phyloP scores from a whole-genome alignment of 2,888 invertebrate species.

The Agrotis clavis region DNA sequence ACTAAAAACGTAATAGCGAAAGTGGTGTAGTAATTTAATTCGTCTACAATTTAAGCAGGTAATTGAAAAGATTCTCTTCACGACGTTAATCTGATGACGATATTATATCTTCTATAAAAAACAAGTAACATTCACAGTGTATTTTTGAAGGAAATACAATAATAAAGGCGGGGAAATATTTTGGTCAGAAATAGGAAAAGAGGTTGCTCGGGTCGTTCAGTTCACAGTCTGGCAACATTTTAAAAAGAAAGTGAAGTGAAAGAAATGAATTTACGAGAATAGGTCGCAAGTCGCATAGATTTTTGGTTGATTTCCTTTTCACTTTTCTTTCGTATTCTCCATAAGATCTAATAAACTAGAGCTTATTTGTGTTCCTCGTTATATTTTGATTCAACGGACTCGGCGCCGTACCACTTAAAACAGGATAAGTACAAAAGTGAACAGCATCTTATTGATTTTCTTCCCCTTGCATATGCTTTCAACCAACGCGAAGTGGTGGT shows the following conservation, averaged over 20 bases:
- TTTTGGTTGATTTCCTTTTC: constrained; percentile 91
- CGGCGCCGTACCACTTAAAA: constrained; percentile 82
- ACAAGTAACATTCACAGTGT: too few species aligned
- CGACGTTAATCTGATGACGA: too few species aligned
- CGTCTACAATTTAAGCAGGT: too few species aligned
- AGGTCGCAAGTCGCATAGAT: constrained; percentile 91
- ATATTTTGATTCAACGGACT: constrained; percentile 87
- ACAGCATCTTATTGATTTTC: constrained; percentile 92
- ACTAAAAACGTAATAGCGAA: too few species aligned
- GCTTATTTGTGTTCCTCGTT: constrained; percentile 87
- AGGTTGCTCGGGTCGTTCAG: constrained; percentile 21
- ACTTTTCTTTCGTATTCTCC: constrained; percentile 90
- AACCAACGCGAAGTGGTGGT: constrained; percentile 90
- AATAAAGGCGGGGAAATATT: constrained; percentile 12
- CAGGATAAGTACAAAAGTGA: constrained; percentile 88
- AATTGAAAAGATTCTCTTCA: too few species aligned
- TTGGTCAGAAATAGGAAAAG: constrained; percentile 15
- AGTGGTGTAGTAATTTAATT: too few species aligned
- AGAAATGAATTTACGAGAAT: constrained; percentile 91
- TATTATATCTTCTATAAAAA: too few species aligned
- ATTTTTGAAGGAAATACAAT: background rate
- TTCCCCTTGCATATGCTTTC: constrained; percentile 91
- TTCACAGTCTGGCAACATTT: constrained; percentile 82
- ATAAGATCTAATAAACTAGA: constrained; percentile 89
- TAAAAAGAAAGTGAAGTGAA: constrained; percentile 90